Conservation (phyloP, 2,888 invertebrate genomes). For the Podotricha telesiphe region DNA sequence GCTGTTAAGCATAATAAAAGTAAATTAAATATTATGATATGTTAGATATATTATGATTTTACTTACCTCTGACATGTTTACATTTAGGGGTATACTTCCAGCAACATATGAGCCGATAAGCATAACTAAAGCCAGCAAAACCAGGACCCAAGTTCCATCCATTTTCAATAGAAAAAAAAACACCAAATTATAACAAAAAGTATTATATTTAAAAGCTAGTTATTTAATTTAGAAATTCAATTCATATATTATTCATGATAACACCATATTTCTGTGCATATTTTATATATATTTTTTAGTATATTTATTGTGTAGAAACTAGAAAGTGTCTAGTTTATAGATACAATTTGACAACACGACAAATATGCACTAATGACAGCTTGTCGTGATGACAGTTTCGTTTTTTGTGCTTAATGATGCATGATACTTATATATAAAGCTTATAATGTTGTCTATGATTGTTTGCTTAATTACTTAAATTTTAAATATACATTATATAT, state of each 20-base stretch:
- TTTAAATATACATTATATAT: no score
- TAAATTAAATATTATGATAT: not conserved
- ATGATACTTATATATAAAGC: not conserved
- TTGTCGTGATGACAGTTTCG: constrained; percentile 5
- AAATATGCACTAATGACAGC: constrained; percentile 22
- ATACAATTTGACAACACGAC: constrained; percentile 39
- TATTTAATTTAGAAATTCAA: not conserved
- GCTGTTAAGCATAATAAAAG: not conserved
- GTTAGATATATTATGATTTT: not conserved
- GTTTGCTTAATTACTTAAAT: no score
- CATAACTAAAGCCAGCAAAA: constrained; percentile 95
- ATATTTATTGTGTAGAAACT: constrained; percentile 30
- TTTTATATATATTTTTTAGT: no score
- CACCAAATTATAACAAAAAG: constrained; percentile 21
- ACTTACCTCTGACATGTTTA: constrained; percentile 96
- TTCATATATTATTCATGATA: constrained; percentile 18
- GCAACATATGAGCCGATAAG: constrained; percentile 97
- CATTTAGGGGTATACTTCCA: constrained; percentile 96
- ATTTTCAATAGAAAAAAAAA: constrained; percentile 70
- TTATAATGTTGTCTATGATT: not conserved
- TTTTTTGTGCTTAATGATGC: not conserved
- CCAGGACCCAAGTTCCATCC: constrained; percentile 93
- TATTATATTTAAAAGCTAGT: not conserved
- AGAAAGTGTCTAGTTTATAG: constrained; percentile 5
- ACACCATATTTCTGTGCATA: constrained; percentile 3